A percentile compares a stretch with the other conserved stretches of the same genome.
These are phyloP conservation scores for Vanessa cardui DNA, from an alignment of 2,888 invertebrate species.

Conservation along the genomic window DNA sequence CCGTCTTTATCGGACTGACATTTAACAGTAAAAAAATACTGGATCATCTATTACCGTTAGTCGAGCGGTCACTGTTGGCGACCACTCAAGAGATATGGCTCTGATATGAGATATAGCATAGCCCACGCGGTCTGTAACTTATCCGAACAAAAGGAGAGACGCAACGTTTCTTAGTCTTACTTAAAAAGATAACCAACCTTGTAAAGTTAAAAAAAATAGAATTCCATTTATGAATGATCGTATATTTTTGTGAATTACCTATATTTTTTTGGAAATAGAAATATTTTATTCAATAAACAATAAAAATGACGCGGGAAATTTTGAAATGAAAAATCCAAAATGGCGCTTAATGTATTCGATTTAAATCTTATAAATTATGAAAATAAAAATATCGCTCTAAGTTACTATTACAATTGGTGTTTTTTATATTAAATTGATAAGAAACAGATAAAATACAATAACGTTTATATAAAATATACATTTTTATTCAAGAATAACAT, in stretches of 20 bases:
- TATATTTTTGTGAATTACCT: too few relatives aligned
- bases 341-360: too few relatives aligned
- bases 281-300: too few relatives aligned
- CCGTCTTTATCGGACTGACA: slow-evolving; percentile 46
- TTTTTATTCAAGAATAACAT: slow-evolving; percentile 19
- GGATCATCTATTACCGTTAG: slow-evolving; percentile 61
- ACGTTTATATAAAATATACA: background rate
- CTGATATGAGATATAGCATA: slow-evolving; percentile 3
- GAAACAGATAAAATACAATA: slow-evolving; percentile 4
- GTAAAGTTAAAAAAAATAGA: background rate
- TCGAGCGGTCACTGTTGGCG: slow-evolving; percentile 46
- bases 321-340: too few relatives aligned
- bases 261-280: too few relatives aligned
- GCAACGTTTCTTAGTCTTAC: background rate
- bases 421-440: slow-evolving; percentile 2
- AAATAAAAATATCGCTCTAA: background rate
- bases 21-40: slow-evolving; percentile 67
- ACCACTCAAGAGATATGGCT: slow-evolving; percentile 23
- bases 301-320: too few relatives aligned
- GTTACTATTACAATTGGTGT: background rate
- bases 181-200: background rate
- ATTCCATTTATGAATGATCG: too few relatives aligned
- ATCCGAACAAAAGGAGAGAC: background rate
- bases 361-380: background rate
- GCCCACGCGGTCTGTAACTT: background rate